A percentile compares a stretch with the other conserved stretches of the same genome.
phyloP scores from a whole-genome alignment of 2,888 invertebrate species.

The Cosmia trapezina region DNA sequence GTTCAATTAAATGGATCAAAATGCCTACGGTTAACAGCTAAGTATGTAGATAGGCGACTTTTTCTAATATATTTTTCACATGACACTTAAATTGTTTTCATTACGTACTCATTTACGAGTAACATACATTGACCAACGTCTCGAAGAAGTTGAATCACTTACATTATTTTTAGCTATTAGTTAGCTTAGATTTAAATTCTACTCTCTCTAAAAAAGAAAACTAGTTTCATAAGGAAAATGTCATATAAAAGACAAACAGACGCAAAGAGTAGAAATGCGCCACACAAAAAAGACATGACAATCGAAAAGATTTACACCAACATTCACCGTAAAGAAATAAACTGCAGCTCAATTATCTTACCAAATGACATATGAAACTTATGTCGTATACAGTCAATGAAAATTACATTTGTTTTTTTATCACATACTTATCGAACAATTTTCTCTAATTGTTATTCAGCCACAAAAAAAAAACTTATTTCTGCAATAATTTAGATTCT shows the following conservation, averaged over 20 bases:
- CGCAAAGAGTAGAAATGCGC: conserved; percentile 14
- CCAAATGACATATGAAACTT: conserved; percentile 10
- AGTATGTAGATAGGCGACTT: not conserved
- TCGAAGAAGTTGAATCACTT: not conserved
- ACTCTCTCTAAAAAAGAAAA: conserved; percentile 16
- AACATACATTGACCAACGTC: not conserved
- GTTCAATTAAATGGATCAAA: not conserved
- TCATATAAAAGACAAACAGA: conserved; percentile 8
- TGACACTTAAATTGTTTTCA: not conserved
- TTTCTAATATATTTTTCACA: not conserved
- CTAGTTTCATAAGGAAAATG: not conserved
- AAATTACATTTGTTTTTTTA: not conserved
- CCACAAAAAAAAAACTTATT: not conserved
- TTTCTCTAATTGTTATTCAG: not conserved
- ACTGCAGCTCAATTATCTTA: conserved; percentile 5
- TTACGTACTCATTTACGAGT: not conserved
- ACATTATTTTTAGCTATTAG: not conserved
- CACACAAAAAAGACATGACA: conserved; percentile 37
- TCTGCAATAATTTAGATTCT: not conserved
- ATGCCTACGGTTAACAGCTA: not conserved
- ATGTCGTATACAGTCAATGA: conserved; percentile 4
- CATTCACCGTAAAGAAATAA: conserved; percentile 4
- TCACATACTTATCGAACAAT: not conserved
- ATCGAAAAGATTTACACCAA: conserved; percentile 38
- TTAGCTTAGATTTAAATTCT: not conserved